Conservation (phyloP, 64 coral and sea anemone species). For the Stichodactyla helianthus region DNA sequence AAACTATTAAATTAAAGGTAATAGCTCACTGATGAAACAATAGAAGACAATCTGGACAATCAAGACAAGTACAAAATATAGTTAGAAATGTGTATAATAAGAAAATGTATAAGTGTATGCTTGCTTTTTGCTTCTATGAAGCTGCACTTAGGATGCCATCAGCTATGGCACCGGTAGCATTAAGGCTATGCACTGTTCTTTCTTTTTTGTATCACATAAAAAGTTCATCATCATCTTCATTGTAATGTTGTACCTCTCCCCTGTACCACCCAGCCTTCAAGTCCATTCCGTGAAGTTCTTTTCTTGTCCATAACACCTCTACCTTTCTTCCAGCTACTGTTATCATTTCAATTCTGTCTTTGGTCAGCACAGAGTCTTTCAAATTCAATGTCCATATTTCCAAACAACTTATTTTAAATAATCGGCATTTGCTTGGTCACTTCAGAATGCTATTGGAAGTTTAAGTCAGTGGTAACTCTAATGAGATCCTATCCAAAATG, state of each 20-base stretch:
- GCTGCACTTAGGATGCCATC: constrained; percentile 18
- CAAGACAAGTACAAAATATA: too few species aligned
- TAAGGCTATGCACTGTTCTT: constrained; percentile 26
- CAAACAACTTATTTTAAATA: too few species aligned
- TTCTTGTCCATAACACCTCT: constrained; percentile 38
- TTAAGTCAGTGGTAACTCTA: too few species aligned
- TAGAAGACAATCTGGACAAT: not conserved
- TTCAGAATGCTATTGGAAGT: too few species aligned
- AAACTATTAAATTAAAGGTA: not conserved
- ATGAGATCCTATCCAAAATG: too few species aligned
- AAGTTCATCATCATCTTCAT: constrained; percentile 10
- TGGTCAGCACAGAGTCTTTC: too few species aligned
- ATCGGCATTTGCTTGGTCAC: too few species aligned
- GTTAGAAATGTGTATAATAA: not conserved
- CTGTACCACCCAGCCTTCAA: constrained; percentile 2
- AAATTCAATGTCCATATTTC: too few species aligned
- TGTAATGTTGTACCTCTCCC: constrained; percentile 28
- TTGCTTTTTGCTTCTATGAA: constrained; percentile 4
- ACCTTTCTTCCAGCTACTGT: too few species aligned
- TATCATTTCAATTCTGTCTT: too few species aligned
- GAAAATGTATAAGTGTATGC: not conserved
- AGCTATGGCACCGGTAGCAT: constrained; percentile 30
- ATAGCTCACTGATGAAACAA: not conserved
- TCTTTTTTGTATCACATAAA: constrained; percentile 32
- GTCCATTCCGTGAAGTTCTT: constrained; percentile 30